A percentile compares a stretch with the other conserved stretches of the same genome.
phyloP scores from a whole-genome alignment of 1,140 invertebrate genomes.

The Sesamia nonagrioides region DNA sequence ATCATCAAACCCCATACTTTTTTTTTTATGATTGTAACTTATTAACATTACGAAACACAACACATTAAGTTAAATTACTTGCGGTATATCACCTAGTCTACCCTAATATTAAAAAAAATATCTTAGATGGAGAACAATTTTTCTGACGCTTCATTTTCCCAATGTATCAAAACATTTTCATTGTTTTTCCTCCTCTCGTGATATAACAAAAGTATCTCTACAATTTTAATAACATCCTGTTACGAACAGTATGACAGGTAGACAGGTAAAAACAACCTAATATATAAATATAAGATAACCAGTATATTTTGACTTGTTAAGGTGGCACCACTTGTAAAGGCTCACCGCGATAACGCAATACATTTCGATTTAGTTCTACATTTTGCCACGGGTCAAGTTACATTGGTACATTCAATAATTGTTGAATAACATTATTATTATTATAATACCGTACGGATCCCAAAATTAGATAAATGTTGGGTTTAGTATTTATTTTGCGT shows the following conservation, averaged over 20 bases:
- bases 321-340: not conserved
- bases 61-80: no score
- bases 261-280: not conserved
- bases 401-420: not conserved
- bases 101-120: no score
- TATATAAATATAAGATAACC: not conserved
- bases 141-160: no score
- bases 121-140: no score
- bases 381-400: not conserved
- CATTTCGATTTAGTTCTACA: not conserved
- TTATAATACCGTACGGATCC: not conserved
- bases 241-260: not conserved
- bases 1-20: no score
- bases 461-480: constrained; percentile 17
- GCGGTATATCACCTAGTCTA: no score
- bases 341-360: not conserved
- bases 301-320: not conserved
- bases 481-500: not conserved
- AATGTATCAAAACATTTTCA: not conserved
- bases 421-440: constrained; percentile 25
- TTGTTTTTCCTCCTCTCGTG: not conserved
- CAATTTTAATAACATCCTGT: not conserved
- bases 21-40: no score
- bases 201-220: not conserved
- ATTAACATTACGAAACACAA: no score